Base-by-base conservation (phyloP, 2,888 invertebrate genomes). In the Urechis unicinctus region DNA sequence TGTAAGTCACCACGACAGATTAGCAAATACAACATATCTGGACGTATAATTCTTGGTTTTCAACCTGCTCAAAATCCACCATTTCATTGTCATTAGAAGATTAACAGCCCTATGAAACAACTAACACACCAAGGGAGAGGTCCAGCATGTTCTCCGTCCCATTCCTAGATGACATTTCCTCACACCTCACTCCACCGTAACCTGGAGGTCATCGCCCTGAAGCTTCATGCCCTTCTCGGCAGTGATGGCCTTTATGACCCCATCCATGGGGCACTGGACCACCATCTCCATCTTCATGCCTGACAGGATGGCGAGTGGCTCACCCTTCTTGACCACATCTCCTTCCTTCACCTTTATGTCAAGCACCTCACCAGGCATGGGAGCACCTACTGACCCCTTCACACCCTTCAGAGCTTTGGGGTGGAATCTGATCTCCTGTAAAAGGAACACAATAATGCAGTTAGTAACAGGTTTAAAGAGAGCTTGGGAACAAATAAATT, bases 201-300 rank as follows among this genome's bases (percentile, higher is more conserved):
- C 82, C 55, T 96, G 83, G 59, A 97, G 84, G 81, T 97, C 96
- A 67, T 93, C 93, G 47, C 93, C 95, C 78, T 93, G 92, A 28
- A 96, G 78, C 78, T 92, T 95, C 85, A 89, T 89, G 62, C 89
- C 89, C 71, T 88, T 85, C 3, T 80, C 82, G 59, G 91, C 86
- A 63, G 86, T 81, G 6, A 97, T 81, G 9, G 85, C 81, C 71
- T 86, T 86, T 53, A 98, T 82, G 53, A 83, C 84, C 52, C 97
- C 97, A 1, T 89, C 87, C 28, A 85, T 82, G 0, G 96, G 95
- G 1, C 95, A 87, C 75, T 96, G 95, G 0, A 95, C 93, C 1
- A 92, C 88, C 86, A 93, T 55, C 80, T 98, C 97, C 97, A 98
- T 97, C 81, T 98, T 97, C 97, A 98, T 98, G 25, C 97, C 98